These are phyloP conservation scores for Syrista parreyssii DNA, from an alignment of 2,888 invertebrate genomes.

Conservation along the genomic window DNA sequence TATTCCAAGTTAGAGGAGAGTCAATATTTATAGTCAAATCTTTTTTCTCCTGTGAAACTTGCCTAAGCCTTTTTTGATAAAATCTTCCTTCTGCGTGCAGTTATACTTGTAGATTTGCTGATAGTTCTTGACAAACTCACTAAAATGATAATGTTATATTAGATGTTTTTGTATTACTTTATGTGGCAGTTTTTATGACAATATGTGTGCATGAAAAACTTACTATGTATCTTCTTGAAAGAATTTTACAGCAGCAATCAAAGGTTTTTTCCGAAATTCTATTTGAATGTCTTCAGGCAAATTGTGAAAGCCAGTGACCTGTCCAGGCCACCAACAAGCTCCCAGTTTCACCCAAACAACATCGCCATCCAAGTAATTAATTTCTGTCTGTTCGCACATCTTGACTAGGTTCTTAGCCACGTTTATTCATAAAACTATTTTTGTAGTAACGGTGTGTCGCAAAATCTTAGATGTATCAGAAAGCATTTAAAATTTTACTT, in stretches of 20 bases:
- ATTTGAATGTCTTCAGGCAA: constrained; percentile 76
- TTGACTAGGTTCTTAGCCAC: constrained; percentile 39
- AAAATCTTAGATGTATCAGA: not conserved
- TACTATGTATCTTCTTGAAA: constrained; percentile 87
- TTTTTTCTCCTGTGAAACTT: constrained; percentile 34
- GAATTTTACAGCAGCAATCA: constrained; percentile 86
- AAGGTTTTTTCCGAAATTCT: constrained; percentile 74
- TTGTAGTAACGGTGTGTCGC: not conserved
- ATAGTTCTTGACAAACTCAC: constrained; percentile 81
- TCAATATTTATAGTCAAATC: not conserved
- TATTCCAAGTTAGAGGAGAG: not conserved
- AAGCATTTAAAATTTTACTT: not conserved
- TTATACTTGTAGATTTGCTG: constrained; percentile 82
- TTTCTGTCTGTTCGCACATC: constrained; percentile 80
- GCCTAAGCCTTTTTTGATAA: constrained; percentile 86
- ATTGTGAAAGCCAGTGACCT: constrained; percentile 74
- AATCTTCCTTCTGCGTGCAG: constrained; percentile 81
- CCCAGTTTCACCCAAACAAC: constrained; percentile 89
- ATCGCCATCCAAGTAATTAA: constrained; percentile 78
- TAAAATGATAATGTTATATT: constrained; percentile 66
- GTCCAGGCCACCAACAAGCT: constrained; percentile 88
- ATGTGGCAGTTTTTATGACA: constrained; percentile 1
- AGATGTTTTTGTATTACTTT: constrained; percentile 3
- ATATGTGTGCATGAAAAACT: constrained; percentile 62
- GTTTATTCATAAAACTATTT: constrained; percentile 10